Base-by-base conservation (phyloP, 2,797 vertebrate species). In the Caiman crocodilus region DNA sequence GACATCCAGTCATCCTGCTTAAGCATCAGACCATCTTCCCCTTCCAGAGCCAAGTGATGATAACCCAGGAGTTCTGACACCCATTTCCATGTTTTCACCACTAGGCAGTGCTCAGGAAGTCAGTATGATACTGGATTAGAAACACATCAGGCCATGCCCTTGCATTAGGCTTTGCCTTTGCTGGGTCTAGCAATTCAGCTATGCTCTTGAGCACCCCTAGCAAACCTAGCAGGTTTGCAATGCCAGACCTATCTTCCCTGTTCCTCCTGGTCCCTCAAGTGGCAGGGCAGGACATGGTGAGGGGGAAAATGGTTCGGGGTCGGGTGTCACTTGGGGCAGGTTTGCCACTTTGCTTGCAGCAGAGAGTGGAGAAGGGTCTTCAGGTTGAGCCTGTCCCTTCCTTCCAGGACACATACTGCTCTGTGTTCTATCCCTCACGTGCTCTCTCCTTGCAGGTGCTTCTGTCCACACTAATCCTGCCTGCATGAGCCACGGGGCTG, bases 381-480 rank as follows among this genome's bases (percentile, higher is more conserved):
- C 18, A 16, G 56, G 81, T 63, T 58, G 76, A 42, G 42, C 42
- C 42, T 42, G 42, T 42, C 42, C 42, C 42, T 42, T 42, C 23
- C 60, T 67, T 69, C 56, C 83, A 65, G 56, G 42, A 7, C 42
- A 42, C 42, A 42, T 8, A 42, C 42, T 42, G 42, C 7, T 42
- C 42, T 65, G 79, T 13, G 21, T 87, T 60, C 79, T 61, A 74
- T 87, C 81, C 58, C 65, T 93, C 85, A 55, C 28, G 5, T 76
- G 81, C 90, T 81, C 28, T 90, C 75, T 79, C 16, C 89, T 79
- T 57, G 11, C 88, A 90, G 93, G 91, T 86, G 71, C 77, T 79
- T 94, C 90, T 93, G 50, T 78, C 79, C 87, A 95, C 84, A 90
- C 86, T 96, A 93, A 96, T 87, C 82, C 92, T 90, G 86, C 30